Evolutionary conservation across 2,797 vertebrate genomes (phyloP).

Genomic region (Macrochelys suwanniensis): DNA sequence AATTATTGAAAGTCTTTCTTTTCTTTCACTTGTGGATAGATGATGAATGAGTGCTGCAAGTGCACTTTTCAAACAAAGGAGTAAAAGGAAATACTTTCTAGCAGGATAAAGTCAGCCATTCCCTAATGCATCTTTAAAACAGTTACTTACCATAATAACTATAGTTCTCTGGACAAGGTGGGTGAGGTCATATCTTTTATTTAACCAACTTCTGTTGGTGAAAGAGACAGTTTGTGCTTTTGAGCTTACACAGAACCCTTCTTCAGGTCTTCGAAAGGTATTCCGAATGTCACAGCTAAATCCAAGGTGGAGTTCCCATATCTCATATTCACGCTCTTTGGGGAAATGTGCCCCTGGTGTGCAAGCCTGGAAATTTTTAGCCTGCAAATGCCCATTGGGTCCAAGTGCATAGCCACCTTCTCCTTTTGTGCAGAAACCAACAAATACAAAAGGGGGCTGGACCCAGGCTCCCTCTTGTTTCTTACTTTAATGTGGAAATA

Average conservation of each 20-base stretch:
- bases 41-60: conserved; percentile 25
- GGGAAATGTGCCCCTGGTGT: neutral
- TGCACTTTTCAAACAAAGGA: conserved; percentile 37
- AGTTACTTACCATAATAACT: neutral
- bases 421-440: neutral
- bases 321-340: neutral
- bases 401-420: neutral
- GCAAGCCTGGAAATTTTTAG: neutral
- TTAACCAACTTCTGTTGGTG: neutral
- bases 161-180: neutral
- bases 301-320: neutral
- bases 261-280: neutral
- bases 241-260: neutral
- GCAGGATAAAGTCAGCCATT: neutral
- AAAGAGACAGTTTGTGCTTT: neutral
- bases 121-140: neutral
- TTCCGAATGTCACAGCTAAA: neutral
- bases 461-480: neutral
- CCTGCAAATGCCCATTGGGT: accelerated
- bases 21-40: conserved; percentile 2
- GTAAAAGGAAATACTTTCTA: neutral
- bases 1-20: neutral
- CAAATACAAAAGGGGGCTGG: neutral
- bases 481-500: neutral
- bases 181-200: neutral